Conservation (phyloP, 2,888 invertebrate genomes). For the Tenodera sinensis region DNA sequence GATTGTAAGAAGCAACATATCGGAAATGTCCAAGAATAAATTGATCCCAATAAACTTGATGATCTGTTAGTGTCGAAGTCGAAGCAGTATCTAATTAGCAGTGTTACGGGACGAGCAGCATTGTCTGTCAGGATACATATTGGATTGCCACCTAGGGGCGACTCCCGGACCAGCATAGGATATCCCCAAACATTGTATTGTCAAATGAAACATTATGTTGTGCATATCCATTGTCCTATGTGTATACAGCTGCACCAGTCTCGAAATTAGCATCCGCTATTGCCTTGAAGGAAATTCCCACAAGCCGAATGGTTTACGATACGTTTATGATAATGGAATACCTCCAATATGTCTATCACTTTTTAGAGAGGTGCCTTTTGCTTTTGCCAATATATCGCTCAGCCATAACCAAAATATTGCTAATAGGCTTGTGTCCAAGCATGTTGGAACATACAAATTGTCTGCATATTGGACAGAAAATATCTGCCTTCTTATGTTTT, state of each 20-base stretch:
- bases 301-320: neutral
- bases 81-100: too few relatives aligned
- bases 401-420: too few relatives aligned
- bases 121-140: neutral
- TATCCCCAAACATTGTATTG: neutral
- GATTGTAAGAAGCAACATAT: too few relatives aligned
- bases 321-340: neutral
- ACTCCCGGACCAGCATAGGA: neutral
- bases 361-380: neutral
- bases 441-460: too few relatives aligned
- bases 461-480: too few relatives aligned
- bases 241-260: neutral
- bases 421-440: too few relatives aligned
- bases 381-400: too few relatives aligned
- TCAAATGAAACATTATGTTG: neutral
- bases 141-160: neutral
- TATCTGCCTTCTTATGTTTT: too few relatives aligned
- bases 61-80: too few relatives aligned
- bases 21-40: too few relatives aligned
- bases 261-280: neutral
- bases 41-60: too few relatives aligned
- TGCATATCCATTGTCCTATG: neutral
- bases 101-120: too few relatives aligned
- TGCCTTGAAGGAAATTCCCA: neutral
- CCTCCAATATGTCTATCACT: neutral